These are phyloP conservation scores for Salvelinus alpinus DNA, from an alignment of 2,113 vertebrate species.

Conservation along the genomic window DNA sequence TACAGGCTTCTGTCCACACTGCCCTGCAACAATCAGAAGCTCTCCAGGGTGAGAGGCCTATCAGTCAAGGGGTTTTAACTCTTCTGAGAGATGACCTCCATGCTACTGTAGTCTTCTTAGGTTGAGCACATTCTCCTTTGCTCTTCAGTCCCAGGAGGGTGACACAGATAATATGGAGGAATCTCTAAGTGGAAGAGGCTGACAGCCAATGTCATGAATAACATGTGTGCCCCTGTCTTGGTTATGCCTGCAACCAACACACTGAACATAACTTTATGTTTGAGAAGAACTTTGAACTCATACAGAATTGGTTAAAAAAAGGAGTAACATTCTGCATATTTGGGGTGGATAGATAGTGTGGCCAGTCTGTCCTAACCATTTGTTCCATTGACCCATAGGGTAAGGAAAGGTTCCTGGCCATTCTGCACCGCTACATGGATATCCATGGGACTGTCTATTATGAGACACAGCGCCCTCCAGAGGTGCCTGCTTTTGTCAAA, in stretches of 20 bases:
- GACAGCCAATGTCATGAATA: neutral
- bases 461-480: constrained; percentile 89
- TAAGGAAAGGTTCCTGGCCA: constrained; percentile 87
- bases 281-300: neutral
- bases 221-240: neutral
- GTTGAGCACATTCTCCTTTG: neutral
- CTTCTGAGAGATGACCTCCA: neutral
- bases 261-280: neutral
- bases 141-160: neutral
- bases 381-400: constrained; percentile 70
- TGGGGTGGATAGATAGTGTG: neutral
- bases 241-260: neutral
- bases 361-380: neutral
- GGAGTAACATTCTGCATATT: neutral
- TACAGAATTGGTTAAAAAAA: neutral
- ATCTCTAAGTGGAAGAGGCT: too few species aligned
- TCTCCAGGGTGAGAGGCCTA: neutral
- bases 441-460: constrained; percentile 96
- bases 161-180: neutral
- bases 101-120: too few species aligned
- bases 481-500: constrained; percentile 92
- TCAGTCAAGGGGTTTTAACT: neutral
- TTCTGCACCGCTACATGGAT: constrained; percentile 94
- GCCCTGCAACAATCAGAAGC: constrained; percentile 21
- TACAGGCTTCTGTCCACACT: neutral